Base-by-base conservation (phyloP, 2,113 vertebrate genomes). In the Bolborhynchus lineola region DNA sequence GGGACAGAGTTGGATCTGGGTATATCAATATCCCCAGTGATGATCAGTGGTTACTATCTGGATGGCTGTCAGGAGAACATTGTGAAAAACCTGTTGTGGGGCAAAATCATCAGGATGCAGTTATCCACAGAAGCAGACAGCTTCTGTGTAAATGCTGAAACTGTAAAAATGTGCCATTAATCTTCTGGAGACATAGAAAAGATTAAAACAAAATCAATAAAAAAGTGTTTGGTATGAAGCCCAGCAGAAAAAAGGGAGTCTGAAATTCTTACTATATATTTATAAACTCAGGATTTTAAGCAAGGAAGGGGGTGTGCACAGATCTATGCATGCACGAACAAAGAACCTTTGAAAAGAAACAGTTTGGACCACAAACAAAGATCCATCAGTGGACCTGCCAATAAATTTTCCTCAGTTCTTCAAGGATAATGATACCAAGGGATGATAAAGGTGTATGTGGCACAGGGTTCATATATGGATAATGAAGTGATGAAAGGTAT, bases 261-360 rank as follows among this genome's bases (percentile, higher is more conserved):
- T 82, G 83, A 81, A 92, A 81, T 62, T 11, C 80, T 55, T 26
- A 18, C 50, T 5, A 0, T 55, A 35, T 33, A 82, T 93, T 92
- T 94, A 94, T 49, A 89, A 41, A 60, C 57, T 91, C 57, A 55
- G 74, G 88, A 91, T 95, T 91, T 91, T 91, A 60, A 95, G 76
- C n/a, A 55, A 72, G 71, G 44, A 74, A 81, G 63, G 77, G 46
- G 19, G 44, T 68, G 79, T 65, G 47, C 68, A 29, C 11, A 79
- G 19, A 47, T 72, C 63, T 84, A 29, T 86, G 82, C 31, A 53
- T n/a, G 42, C 8, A 3, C 1, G 14, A 89, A 90, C 41, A 90
- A 57, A 87, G 42, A 67, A 83, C 68, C 13, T 75, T 35, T 57
- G 31, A 47, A 72, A 71, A 86, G 78, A 50, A 86, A 6, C 8